Percentiles rank a stretch among this genome's conserved stretches.
Evolutionary conservation across 2,888 invertebrate genomes (phyloP).

Genomic region (Mayetiola destructor): DNA sequence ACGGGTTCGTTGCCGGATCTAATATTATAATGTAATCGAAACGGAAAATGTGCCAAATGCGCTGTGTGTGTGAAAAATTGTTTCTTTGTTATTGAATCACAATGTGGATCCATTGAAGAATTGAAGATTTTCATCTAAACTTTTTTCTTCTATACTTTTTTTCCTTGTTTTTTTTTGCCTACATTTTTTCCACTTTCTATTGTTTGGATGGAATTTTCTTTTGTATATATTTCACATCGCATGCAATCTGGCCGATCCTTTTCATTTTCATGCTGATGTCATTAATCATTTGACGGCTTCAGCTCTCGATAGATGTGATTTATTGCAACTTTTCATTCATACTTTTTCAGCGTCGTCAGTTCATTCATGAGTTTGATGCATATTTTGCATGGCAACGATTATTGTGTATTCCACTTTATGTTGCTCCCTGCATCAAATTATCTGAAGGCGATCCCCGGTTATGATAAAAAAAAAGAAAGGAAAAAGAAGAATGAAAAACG

Average conservation of each 20-base stretch:
- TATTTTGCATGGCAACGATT: not conserved
- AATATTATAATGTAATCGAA: not conserved
- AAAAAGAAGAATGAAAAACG: too few species aligned
- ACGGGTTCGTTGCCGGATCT: not conserved
- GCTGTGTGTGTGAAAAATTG: slow-evolving; percentile 1
- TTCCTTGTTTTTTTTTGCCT: not conserved
- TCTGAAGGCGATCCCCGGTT: too few species aligned
- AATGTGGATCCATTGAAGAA: too few species aligned
- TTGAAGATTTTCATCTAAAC: too few species aligned
- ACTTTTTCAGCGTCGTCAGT: not conserved
- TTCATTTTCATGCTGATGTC: slow-evolving; percentile 1
- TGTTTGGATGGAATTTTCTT: not conserved
- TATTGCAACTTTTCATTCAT: not conserved
- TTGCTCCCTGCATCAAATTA: not conserved
- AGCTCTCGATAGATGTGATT: slow-evolving; percentile 12
- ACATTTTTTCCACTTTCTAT: not conserved
- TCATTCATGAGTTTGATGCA: slow-evolving; percentile 2
- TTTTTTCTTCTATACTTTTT: too few species aligned
- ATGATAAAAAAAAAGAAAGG: too few species aligned
- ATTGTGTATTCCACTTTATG: not conserved
- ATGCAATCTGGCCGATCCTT: not conserved
- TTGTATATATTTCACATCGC: not conserved
- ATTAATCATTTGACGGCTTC: slow-evolving; percentile 12
- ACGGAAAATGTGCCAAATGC: not conserved
- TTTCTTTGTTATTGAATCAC: slow-evolving; percentile 1